Conservation (phyloP, 1,140 invertebrate species). For the Oedothorax gibbosus region DNA sequence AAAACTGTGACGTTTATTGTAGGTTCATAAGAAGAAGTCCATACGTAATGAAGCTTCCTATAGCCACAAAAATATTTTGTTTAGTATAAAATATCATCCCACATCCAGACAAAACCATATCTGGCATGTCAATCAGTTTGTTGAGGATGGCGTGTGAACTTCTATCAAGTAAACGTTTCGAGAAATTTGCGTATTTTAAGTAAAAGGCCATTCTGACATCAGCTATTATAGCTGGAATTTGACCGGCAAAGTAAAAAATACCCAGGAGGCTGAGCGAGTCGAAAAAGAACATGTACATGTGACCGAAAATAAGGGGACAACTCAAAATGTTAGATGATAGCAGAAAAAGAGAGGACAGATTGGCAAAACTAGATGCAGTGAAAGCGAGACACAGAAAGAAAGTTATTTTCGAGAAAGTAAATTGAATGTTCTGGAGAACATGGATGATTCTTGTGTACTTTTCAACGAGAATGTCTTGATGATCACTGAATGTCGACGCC, state of each 20-base stretch:
- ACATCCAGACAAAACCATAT: neutral
- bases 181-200: neutral
- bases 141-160: neutral
- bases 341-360: neutral
- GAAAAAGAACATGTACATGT: neutral
- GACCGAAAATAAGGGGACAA: neutral
- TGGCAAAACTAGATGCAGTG: neutral
- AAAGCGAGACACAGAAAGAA: neutral
- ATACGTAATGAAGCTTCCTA: constrained; percentile 1
- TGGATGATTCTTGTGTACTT: neutral
- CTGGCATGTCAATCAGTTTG: neutral
- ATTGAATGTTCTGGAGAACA: neutral
- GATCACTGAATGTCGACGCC: neutral
- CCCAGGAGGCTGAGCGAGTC: neutral
- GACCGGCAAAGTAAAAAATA: neutral
- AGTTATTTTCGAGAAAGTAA: neutral
- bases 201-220: neutral
- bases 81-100: neutral
- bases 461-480: neutral
- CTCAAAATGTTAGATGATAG: neutral
- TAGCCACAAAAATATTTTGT: neutral
- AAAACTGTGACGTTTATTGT: neutral
- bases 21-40: neutral
- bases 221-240: neutral
- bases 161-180: neutral